Conservation (phyloP, 1,140 invertebrate genomes). For the Andrena cerasifolii region DNA sequence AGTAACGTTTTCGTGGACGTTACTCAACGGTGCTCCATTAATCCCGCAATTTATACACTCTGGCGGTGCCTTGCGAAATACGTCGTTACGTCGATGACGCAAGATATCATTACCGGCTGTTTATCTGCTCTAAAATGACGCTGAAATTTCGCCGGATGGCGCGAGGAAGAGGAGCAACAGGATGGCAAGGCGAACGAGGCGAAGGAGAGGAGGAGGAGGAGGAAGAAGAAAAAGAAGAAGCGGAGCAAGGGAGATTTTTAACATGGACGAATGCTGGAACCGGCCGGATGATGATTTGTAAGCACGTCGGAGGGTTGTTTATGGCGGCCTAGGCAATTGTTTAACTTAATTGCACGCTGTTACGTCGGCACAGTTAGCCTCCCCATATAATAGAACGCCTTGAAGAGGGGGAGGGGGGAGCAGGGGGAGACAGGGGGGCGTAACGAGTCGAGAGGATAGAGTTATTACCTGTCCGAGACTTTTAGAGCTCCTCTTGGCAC, state of each 20-base stretch:
- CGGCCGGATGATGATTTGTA: conserved; percentile 71
- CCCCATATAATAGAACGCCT: conserved; percentile 70
- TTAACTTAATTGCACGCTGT: conserved; percentile 80
- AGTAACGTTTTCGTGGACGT: conserved; percentile 23
- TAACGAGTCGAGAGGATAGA: conserved; percentile 71
- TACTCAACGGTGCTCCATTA: conserved; percentile 52
- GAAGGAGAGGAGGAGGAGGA: not conserved
- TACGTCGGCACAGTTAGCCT: conserved; percentile 75
- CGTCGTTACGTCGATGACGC: conserved; percentile 55
- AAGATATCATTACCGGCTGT: conserved; percentile 64
- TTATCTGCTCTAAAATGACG: conserved; percentile 51
- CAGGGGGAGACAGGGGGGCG: conserved; percentile 20
- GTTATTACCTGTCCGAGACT: conserved; percentile 78
- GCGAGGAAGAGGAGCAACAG: conserved; percentile 30
- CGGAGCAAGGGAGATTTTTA: conserved; percentile 60
- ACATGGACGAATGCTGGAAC: conserved; percentile 48
- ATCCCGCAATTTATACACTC: conserved; percentile 60
- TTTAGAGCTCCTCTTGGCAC: conserved; percentile 75
- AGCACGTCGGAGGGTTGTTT: conserved; percentile 74
- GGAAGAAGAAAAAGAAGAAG: conserved; percentile 61
- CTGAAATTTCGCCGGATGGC: conserved; percentile 44
- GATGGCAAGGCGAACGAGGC: not conserved
- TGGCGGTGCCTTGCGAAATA: conserved; percentile 41
- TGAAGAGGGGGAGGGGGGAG: conserved; percentile 7
- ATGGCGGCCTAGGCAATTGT: conserved; percentile 77